These are phyloP conservation scores for Cheilosia urbana DNA, from an alignment of 2,888 invertebrate genomes.

Conservation along the genomic window DNA sequence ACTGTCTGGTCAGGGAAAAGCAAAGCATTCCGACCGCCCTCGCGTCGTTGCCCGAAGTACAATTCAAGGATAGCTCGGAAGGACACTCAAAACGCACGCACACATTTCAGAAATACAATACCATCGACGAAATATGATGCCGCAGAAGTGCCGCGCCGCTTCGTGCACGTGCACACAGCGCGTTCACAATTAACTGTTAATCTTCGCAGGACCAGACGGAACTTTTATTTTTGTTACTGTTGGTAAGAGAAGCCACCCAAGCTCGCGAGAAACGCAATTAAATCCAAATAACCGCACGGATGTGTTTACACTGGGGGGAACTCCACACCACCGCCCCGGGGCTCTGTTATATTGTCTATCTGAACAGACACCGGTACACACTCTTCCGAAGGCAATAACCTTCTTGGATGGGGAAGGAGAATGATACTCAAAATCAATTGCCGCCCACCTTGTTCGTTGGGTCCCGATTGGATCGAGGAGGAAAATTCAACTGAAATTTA, in stretches of 20 bases:
- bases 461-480: slow-evolving; percentile 23
- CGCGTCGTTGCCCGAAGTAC: neutral
- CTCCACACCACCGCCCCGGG: neutral
- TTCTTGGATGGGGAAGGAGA: slow-evolving; percentile 6
- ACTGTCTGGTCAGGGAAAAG: slow-evolving; percentile 20
- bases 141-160: slow-evolving; percentile 2
- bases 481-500: slow-evolving; percentile 60
- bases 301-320: neutral
- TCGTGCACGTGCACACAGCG: slow-evolving; percentile 43
- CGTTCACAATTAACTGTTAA: slow-evolving; percentile 48
- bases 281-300: slow-evolving; percentile 57
- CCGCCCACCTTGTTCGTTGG: neutral
- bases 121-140: neutral
- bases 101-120: slow-evolving; percentile 18
- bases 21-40: neutral
- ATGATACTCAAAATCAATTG: neutral
- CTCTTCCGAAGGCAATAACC: slow-evolving; percentile 56
- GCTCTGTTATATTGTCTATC: slow-evolving; percentile 48
- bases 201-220: slow-evolving; percentile 22
- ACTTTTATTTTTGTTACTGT: neutral
- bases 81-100: slow-evolving; percentile 17
- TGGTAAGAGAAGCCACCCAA: neutral
- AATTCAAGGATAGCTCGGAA: slow-evolving; percentile 34
- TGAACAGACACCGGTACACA: slow-evolving; percentile 35
- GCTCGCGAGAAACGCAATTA: slow-evolving; percentile 61